Evolutionary conservation across 2,888 invertebrate species (phyloP).

Genomic region (Penaeus monodon): DNA sequence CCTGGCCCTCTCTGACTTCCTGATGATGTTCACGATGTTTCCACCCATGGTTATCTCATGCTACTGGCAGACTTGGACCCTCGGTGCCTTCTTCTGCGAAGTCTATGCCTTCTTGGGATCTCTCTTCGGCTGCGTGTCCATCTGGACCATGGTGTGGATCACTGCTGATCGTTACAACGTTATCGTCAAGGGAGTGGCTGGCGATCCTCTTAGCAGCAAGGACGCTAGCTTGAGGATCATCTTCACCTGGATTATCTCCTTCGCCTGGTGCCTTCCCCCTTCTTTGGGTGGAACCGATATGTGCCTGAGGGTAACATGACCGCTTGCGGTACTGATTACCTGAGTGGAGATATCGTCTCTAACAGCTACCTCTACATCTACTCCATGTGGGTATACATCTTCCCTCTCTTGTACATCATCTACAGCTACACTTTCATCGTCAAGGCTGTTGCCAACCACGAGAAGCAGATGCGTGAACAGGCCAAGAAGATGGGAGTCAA

Average conservation of each 20-base stretch:
- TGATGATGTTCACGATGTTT: conserved; percentile 65
- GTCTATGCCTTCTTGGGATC: conserved; percentile 71
- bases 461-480: conserved; percentile 66
- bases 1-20: conserved; percentile 69
- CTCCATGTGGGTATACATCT: conserved; percentile 57
- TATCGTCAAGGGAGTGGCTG: conserved; percentile 68
- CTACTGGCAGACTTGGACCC: conserved; percentile 70
- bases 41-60: conserved; percentile 70
- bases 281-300: conserved; percentile 70
- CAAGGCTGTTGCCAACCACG: conserved; percentile 66
- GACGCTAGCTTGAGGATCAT: conserved; percentile 56
- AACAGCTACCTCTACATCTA: conserved; percentile 66
- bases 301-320: conserved; percentile 72
- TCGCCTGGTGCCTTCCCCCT: conserved; percentile 69
- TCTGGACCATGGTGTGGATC: conserved; percentile 70
- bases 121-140: conserved; percentile 71
- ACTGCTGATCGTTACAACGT: conserved; percentile 71
- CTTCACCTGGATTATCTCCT: conserved; percentile 68
- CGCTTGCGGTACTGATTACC: conserved; percentile 70
- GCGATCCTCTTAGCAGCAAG: conserved; percentile 66
- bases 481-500: conserved; percentile 66
- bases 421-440: conserved; percentile 70
- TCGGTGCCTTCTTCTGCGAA: conserved; percentile 69
- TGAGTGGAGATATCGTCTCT: conserved; percentile 50
- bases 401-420: conserved; percentile 68